These are phyloP conservation scores for Acrocyrtus sp. DNA, from an alignment of 2,888 invertebrate species.

Conservation along the genomic window DNA sequence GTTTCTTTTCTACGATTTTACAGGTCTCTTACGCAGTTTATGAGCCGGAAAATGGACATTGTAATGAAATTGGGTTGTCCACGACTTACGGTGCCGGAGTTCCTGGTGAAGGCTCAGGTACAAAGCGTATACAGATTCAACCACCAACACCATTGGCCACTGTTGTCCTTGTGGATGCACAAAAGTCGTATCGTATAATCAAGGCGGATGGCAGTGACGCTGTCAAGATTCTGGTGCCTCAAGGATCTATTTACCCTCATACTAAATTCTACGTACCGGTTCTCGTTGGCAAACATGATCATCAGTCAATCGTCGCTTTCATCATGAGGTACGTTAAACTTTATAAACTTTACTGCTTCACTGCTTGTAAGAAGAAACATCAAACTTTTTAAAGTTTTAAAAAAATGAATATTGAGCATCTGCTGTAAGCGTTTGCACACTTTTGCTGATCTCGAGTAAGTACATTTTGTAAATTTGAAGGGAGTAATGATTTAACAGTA, in stretches of 20 bases:
- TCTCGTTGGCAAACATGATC: constrained; percentile 78
- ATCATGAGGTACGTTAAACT: constrained; percentile 78
- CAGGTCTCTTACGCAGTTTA: constrained; percentile 89
- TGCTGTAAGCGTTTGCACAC: too few species aligned
- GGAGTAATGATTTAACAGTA: too few species aligned
- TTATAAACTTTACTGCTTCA: too few species aligned
- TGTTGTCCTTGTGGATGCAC: constrained; percentile 78
- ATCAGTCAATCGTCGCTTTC: constrained; percentile 76
- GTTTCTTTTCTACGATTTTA: constrained; percentile 19
- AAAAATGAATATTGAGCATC: too few species aligned
- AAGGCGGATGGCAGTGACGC: constrained; percentile 79
- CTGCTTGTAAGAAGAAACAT: too few species aligned
- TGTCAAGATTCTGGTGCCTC: constrained; percentile 85
- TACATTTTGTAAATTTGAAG: too few species aligned
- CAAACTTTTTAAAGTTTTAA: too few species aligned
- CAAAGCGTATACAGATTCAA: constrained; percentile 75
- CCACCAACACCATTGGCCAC: constrained; percentile 74
- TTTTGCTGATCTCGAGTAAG: too few species aligned
- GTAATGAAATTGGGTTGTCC: constrained; percentile 62
- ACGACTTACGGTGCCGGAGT: constrained; percentile 66
- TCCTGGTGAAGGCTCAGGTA: constrained; percentile 74
- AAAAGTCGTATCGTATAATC: constrained; percentile 84
- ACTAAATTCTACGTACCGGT: constrained; percentile 91
- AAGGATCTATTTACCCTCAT: constrained; percentile 88
- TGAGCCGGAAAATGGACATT: constrained; percentile 73